phyloP scores from a whole-genome alignment of 2,797 vertebrate species.

The Halcyon smyrnensis region DNA sequence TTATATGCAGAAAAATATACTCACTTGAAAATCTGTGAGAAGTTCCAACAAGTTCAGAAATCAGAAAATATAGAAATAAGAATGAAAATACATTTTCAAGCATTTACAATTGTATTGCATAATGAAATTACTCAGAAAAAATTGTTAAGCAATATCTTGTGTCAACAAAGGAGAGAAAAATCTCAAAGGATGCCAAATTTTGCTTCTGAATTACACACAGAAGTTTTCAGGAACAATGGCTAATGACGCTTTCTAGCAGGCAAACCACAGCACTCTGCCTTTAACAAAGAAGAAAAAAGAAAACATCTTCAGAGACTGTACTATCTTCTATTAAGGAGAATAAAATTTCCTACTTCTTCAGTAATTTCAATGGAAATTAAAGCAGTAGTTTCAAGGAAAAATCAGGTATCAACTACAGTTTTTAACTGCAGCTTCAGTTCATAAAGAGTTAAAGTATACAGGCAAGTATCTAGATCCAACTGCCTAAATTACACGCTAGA shows the following conservation, averaged over 20 bases:
- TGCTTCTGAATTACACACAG: not conserved
- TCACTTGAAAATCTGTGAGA: not conserved
- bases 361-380: not conserved
- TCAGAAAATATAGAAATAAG: not conserved
- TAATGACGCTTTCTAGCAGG: not conserved
- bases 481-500: not conserved
- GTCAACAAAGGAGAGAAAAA: not conserved
- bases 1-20: not conserved
- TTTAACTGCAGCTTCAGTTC: not conserved
- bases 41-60: not conserved
- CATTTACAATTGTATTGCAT: not conserved
- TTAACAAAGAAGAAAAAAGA: not conserved
- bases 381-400: not conserved
- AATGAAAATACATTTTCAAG: not conserved
- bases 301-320: not conserved
- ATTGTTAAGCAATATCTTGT: not conserved
- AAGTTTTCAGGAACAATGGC: not conserved
- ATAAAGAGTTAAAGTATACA: not conserved
- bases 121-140: not conserved
- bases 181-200: not conserved
- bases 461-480: not conserved
- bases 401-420: not conserved
- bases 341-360: not conserved
- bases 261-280: not conserved
- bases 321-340: not conserved